Evolutionary conservation across 2,797 vertebrate genomes (phyloP).

Genomic region (Danio tinwini): DNA sequence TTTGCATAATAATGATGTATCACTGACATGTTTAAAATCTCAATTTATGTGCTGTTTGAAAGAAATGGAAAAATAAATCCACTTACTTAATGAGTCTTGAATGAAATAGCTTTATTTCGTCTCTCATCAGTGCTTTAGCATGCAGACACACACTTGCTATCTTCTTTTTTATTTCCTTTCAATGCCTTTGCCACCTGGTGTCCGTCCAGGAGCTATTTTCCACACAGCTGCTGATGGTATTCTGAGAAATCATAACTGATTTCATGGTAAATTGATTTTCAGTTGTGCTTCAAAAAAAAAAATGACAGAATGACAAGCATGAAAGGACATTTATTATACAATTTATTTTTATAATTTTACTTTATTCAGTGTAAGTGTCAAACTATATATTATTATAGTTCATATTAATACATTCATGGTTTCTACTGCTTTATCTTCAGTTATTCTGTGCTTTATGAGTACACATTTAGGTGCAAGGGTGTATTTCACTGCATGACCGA

Average conservation of each 20-base stretch:
- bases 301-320: constrained; percentile 38
- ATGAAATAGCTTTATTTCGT: constrained; percentile 2
- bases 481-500: not conserved
- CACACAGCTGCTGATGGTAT: constrained; percentile 56
- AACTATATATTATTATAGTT: constrained; percentile 4
- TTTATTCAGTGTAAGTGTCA: constrained; percentile 19
- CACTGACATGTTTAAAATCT: constrained; percentile 11
- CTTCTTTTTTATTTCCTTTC: constrained; percentile 48
- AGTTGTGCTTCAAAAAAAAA: constrained; percentile 46
- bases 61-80: constrained; percentile 2
- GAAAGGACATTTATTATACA: not conserved
- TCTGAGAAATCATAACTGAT: constrained; percentile 56
- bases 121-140: constrained; percentile 21
- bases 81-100: not conserved
- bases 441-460: not conserved
- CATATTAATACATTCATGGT: not conserved
- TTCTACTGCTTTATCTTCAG: not conserved
- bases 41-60: constrained; percentile 6
- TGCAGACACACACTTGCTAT: constrained; percentile 14
- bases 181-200: constrained; percentile 56
- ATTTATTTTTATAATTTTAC: constrained; percentile 9
- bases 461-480: not conserved
- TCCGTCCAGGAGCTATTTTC: constrained; percentile 53
- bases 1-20: constrained; percentile 3
- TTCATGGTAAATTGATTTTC: constrained; percentile 54